Evolutionary conservation across 2,888 invertebrate species (phyloP).

Genomic region (Limnephilus lunatus): DNA sequence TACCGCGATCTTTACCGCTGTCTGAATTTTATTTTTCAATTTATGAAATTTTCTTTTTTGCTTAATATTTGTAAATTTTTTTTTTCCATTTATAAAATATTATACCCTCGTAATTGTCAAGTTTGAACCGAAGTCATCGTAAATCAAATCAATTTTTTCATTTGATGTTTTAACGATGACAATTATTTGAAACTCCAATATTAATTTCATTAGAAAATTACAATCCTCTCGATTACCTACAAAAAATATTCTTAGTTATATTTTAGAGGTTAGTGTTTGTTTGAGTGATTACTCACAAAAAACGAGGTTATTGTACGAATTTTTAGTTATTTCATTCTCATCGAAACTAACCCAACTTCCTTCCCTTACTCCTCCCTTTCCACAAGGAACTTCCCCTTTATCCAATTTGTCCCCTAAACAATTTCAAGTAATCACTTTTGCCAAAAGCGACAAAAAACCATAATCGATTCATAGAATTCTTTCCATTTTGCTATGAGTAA

Average conservation of each 20-base stretch:
- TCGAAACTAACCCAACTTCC: neutral
- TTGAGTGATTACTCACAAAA: neutral
- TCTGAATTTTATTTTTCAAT: too few species aligned
- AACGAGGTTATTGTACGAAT: conserved; percentile 5
- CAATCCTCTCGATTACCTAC: neutral
- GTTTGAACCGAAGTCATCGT: neutral
- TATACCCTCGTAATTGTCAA: too few species aligned
- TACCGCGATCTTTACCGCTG: too few species aligned
- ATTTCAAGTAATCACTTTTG: conserved; percentile 51
- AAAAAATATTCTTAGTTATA: neutral
- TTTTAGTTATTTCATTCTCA: neutral
- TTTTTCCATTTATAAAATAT: too few species aligned
- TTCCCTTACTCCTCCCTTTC: neutral
- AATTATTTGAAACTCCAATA: neutral
- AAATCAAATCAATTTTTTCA: neutral
- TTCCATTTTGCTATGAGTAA: neutral
- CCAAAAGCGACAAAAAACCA: conserved; percentile 35
- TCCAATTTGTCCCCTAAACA: conserved; percentile 52
- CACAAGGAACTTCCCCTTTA: neutral
- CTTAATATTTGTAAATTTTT: too few species aligned
- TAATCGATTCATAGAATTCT: conserved; percentile 4
- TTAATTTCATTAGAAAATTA: neutral
- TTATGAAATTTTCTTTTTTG: too few species aligned
- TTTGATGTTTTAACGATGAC: neutral
- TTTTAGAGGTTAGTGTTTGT: neutral